phyloP scores from a whole-genome alignment of 2,113 vertebrate species.

The Pedetes capensis region DNA sequence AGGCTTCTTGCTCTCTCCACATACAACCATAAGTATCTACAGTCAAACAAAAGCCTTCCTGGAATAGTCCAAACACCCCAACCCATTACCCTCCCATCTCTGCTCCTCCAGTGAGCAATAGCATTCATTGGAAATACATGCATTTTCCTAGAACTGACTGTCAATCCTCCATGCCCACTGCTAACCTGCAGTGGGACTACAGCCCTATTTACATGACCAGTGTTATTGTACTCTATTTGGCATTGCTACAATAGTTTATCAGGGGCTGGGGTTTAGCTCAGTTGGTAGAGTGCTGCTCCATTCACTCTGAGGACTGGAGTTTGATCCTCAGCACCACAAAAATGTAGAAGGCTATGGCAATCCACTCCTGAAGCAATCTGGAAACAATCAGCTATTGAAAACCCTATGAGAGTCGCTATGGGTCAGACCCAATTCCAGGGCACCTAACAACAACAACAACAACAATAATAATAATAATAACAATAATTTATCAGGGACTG shows the following conservation, averaged over 20 bases:
- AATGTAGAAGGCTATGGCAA: too few relatives aligned
- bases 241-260: not conserved
- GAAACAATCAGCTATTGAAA: too few relatives aligned
- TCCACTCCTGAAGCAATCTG: too few relatives aligned
- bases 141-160: conserved; percentile 5
- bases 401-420: too few relatives aligned
- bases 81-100: not conserved
- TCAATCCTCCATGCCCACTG: not conserved
- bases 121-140: not conserved
- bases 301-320: not conserved
- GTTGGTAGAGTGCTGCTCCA: not conserved
- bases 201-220: not conserved
- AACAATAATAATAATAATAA: too few relatives aligned
- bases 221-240: not conserved
- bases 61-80: not conserved
- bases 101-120: conserved; percentile 17
- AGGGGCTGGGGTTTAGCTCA: too few relatives aligned
- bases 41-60: not conserved
- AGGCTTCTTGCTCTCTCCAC: not conserved
- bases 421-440: too few relatives aligned
- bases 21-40: not conserved
- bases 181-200: not conserved
- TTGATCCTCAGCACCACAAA: too few relatives aligned
- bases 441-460: too few relatives aligned
- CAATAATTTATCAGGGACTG: too few relatives aligned